Evolutionary conservation across 2,888 invertebrate species (phyloP).

Genomic region (Tillus elongatus): DNA sequence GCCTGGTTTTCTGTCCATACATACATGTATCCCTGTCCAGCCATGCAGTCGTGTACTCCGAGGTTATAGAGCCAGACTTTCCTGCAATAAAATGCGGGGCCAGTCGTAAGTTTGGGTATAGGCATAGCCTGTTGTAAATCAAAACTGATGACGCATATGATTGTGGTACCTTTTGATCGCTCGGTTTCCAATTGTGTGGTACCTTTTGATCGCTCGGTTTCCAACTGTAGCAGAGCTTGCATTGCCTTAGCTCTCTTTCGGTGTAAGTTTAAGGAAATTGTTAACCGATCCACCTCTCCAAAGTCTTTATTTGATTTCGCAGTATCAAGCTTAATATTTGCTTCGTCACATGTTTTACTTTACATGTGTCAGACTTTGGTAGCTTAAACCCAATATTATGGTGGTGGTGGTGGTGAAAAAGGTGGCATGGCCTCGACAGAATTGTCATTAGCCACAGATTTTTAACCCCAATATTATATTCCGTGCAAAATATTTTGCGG

Average conservation of each 20-base stretch:
- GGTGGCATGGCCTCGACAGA: too few species aligned
- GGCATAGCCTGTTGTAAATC: constrained; percentile 4
- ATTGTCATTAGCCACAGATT: too few species aligned
- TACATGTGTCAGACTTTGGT: constrained; percentile 17
- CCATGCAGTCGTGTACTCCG: constrained; percentile 21
- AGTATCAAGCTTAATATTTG: constrained; percentile 6
- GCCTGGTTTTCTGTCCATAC: constrained; percentile 18
- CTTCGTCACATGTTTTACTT: constrained; percentile 15
- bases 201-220: constrained; percentile 8
- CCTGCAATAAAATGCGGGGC: constrained; percentile 20
- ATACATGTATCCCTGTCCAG: constrained; percentile 17
- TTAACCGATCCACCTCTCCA: neutral
- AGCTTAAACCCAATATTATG: constrained; percentile 15
- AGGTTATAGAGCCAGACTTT: constrained; percentile 23
- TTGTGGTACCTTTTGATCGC: constrained; percentile 7
- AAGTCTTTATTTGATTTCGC: neutral
- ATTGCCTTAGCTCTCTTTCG: constrained; percentile 13
- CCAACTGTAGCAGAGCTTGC: constrained; percentile 14
- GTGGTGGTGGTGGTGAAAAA: too few species aligned
- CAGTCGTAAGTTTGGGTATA: constrained; percentile 5
- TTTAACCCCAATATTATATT: constrained; percentile 15
- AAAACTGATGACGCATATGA: constrained; percentile 6
- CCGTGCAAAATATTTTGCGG: constrained; percentile 12
- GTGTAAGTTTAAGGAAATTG: constrained; percentile 12
- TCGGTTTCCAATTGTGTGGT: too few species aligned